Evolutionary conservation across 2,888 invertebrate species (phyloP), one percentile per base, ranked within the genome.

Genomic region (Gortyna flavago): DNA sequence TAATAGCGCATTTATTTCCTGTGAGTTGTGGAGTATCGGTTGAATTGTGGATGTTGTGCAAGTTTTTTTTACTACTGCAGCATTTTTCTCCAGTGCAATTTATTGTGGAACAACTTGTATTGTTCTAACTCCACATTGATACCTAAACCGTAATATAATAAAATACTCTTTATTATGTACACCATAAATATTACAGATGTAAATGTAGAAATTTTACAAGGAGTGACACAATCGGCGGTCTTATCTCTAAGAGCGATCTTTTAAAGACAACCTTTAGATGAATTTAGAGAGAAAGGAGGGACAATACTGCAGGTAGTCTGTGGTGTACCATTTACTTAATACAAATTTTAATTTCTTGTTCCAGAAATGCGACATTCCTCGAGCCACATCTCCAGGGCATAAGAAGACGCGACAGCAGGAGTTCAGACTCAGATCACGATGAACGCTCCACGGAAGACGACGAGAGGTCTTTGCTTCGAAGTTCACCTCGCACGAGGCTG

Each of bases 361-460:
- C 0, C 97, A 98, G 98, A 96, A 98, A 97, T 96, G 98, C 98
- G 92, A 97, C 97, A 85, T 98, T 98, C 93, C 97, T 98, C 91
- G 98, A 98, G 93, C 98, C 98, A 59, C 98, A 98, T 92, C 96
- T 98, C 85, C 98, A 98, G 91, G 97, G 97, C 68, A 95, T 97
- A 91, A 95, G 96, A 79, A 93, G 97, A 87, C 92, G 97, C 83
- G 91, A 97, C 93, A 94, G 97, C 91, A 89, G 95, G 85, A 95
- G 96, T 92, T 96, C 95, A 11, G 97, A 97, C 89, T 97, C 96
- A 9, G 97, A 97, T 80, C 96, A 95, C 90, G 96, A 96, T 93
- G 97, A 96, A 89, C 93, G 97, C 32, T 95, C 96, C 41, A 96
- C 97, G 29, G 97, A 96, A 85, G 96, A 96, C 89, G 96, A 96